Conservation (phyloP, 2,888 invertebrate species). For the Nomada ruficornis region DNA sequence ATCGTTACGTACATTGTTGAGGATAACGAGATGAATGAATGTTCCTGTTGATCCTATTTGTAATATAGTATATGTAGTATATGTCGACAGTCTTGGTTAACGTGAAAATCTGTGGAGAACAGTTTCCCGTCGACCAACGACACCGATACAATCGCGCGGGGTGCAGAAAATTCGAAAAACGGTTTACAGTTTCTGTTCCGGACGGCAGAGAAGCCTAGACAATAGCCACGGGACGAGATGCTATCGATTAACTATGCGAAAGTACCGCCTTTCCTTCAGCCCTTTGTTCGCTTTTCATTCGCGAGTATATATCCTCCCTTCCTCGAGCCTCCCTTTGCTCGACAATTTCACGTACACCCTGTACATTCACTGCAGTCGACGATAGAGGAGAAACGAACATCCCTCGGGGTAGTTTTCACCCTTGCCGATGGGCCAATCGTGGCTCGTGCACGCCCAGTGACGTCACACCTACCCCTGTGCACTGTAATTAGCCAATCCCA, state of each 20-base stretch:
- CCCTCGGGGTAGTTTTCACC: constrained; percentile 61
- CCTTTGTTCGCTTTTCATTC: constrained; percentile 39
- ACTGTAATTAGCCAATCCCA: constrained; percentile 81
- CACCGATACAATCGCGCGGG: background rate
- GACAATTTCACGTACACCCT: constrained; percentile 46
- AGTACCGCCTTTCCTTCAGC: constrained; percentile 60
- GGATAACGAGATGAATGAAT: too few species aligned
- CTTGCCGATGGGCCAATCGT: constrained; percentile 74
- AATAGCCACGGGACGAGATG: constrained; percentile 52
- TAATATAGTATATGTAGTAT: too few species aligned
- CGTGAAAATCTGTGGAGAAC: too few species aligned
- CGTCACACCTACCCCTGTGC: constrained; percentile 70
- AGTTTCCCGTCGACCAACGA: too few species aligned
- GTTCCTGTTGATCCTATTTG: too few species aligned
- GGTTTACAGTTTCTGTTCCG: constrained; percentile 37
- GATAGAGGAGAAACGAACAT: constrained; percentile 13
- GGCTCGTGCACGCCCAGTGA: constrained; percentile 78
- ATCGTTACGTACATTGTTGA: too few species aligned
- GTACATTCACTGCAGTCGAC: constrained; percentile 2
- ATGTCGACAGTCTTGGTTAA: too few species aligned
- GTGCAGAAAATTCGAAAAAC: background rate
- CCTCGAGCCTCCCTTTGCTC: constrained; percentile 5
- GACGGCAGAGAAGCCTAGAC: constrained; percentile 21
- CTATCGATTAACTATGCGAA: constrained; percentile 70
- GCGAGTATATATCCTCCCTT: constrained; percentile 13